Conservation (phyloP, 2,888 invertebrate genomes). For the Caenorhabditis sulstoni region DNA sequence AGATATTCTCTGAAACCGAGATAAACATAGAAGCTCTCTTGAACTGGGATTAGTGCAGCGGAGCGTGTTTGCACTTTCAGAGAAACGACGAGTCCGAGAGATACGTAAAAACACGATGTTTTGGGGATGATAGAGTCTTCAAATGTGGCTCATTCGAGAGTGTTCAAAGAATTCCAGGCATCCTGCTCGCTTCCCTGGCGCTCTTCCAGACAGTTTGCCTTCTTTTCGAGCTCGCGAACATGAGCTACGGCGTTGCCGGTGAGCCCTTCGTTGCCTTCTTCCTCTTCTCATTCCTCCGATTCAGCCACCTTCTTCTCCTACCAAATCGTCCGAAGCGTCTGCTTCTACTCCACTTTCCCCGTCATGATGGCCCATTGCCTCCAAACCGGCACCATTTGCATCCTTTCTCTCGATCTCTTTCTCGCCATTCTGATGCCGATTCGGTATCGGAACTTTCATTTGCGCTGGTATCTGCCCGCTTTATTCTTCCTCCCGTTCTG, state of each 20-base stretch:
- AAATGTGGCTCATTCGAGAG: no score
- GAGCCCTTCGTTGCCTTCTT: no score
- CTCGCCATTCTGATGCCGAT: constrained; percentile 28
- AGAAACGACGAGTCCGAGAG: not conserved
- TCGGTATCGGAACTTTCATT: constrained; percentile 20
- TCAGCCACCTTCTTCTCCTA: constrained; percentile 35
- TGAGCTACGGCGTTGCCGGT: constrained; percentile 44
- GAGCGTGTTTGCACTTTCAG: not conserved
- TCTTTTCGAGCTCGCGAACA: constrained; percentile 28
- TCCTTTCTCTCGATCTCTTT: constrained; percentile 41
- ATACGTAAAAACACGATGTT: not conserved
- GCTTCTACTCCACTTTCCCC: constrained; percentile 45
- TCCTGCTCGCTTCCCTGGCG: constrained; percentile 30
- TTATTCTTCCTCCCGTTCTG: constrained; percentile 15
- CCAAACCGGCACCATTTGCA: constrained; percentile 46
- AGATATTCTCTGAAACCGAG: no score
- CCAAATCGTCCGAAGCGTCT: constrained; percentile 18
- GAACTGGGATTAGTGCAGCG: not conserved
- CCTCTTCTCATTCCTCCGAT: not conserved
- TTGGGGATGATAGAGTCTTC: no score
- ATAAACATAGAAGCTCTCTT: not conserved
- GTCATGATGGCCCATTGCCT: constrained; percentile 37
- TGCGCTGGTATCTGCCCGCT: constrained; percentile 13
- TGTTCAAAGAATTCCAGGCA: constrained; percentile 23
- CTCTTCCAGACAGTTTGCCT: constrained; percentile 42